phyloP scores from a whole-genome alignment of 2,797 vertebrate genomes.

The Dicrostonyx torquatus region DNA sequence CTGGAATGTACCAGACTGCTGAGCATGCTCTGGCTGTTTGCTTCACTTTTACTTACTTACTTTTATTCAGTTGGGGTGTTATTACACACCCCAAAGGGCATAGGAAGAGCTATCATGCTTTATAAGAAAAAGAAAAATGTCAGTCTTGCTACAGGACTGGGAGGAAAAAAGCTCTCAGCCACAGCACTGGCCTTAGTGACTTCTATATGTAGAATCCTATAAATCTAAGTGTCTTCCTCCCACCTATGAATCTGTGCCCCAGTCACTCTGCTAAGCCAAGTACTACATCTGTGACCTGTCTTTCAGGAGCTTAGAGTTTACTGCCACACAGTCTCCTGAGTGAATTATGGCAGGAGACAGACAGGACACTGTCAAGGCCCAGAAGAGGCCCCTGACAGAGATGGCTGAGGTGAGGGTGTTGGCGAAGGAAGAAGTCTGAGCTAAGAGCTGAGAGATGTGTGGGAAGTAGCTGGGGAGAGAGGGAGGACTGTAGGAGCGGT shows the following conservation, averaged over 20 bases:
- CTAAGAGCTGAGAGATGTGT: not conserved
- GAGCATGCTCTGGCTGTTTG: not conserved
- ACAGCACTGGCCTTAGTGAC: not conserved
- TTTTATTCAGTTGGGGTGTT: not conserved
- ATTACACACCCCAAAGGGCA: not conserved
- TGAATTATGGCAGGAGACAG: not conserved
- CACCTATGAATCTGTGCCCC: not conserved
- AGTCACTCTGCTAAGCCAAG: not conserved
- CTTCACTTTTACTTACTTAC: conserved; percentile 13
- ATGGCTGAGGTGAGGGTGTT: not conserved
- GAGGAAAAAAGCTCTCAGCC: not conserved
- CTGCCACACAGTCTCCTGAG: not conserved
- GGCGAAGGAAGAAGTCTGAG: not conserved
- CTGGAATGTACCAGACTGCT: not conserved
- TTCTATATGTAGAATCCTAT: not conserved
- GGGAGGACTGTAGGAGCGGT: not conserved
- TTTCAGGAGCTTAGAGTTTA: not conserved
- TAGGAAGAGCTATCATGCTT: not conserved
- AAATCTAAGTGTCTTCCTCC: not conserved
- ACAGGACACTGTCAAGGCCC: not conserved
- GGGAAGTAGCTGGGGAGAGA: not conserved
- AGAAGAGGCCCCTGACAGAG: not conserved
- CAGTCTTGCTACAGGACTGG: not conserved
- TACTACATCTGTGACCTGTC: not conserved
- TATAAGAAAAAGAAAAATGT: not conserved